These are phyloP conservation scores for Zele albiditarsus DNA, from an alignment of 2,888 invertebrate genomes.

Conservation along the genomic window DNA sequence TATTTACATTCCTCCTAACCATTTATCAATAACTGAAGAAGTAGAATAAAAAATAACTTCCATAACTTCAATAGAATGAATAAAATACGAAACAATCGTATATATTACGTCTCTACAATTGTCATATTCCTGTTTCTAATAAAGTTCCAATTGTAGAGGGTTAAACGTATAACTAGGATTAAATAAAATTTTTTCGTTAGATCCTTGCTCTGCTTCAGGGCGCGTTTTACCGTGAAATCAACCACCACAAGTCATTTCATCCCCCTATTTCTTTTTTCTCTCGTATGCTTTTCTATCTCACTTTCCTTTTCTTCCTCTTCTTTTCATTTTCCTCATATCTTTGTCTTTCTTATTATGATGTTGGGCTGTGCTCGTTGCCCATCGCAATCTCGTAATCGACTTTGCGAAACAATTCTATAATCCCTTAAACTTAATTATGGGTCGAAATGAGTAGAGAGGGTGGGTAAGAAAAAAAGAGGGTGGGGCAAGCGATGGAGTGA, in stretches of 20 bases:
- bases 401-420: slow-evolving; percentile 71
- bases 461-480: neutral
- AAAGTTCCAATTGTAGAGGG: too few relatives aligned
- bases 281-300: neutral
- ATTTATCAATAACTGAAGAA: too few relatives aligned
- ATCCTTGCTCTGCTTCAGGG: slow-evolving; percentile 18
- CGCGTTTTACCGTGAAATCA: slow-evolving; percentile 53
- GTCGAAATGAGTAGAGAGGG: slow-evolving; percentile 49
- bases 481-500: neutral
- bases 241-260: slow-evolving; percentile 47
- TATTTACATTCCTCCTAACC: too few relatives aligned
- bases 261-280: slow-evolving; percentile 23
- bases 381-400: slow-evolving; percentile 67
- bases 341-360: slow-evolving; percentile 10
- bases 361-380: slow-evolving; percentile 30
- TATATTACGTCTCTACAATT: too few relatives aligned
- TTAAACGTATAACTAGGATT: neutral
- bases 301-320: neutral
- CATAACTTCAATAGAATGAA: too few relatives aligned
- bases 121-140: too few relatives aligned
- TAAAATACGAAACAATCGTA: too few relatives aligned
- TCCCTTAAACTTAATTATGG: slow-evolving; percentile 70
- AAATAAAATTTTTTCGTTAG: neutral
- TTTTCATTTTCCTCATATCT: neutral
- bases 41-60: too few relatives aligned